Evolutionary conservation across 30 jellyfish, hydroid and myxozoan genomes (phyloP).

Genomic region (Turritopsis rubra): DNA sequence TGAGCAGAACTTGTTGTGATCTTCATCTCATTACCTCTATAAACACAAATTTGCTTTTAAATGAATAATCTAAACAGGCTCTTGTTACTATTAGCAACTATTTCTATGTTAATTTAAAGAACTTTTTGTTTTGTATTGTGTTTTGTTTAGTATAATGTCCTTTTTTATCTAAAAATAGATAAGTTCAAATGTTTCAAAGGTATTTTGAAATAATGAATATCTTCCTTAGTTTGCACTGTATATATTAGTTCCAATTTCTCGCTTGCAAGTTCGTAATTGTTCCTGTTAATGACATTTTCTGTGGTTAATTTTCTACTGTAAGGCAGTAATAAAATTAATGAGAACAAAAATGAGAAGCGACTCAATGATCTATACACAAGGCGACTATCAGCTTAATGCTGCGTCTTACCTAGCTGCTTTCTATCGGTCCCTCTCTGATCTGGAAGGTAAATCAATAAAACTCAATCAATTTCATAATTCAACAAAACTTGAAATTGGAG

Average conservation of each 20-base stretch:
- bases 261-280: too few species aligned
- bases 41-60: neutral
- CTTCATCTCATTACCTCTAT: neutral
- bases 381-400: neutral
- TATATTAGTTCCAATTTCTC: too few species aligned
- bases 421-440: conserved; percentile 10
- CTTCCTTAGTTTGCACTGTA: too few species aligned
- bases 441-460: conserved; percentile 1
- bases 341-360: neutral
- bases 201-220: too few species aligned
- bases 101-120: neutral
- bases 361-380: neutral
- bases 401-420: conserved; percentile 3
- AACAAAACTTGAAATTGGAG: neutral
- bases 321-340: neutral
- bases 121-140: neutral
- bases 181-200: neutral
- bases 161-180: neutral
- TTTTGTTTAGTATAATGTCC: neutral
- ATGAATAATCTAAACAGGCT: neutral
- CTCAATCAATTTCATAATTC: neutral
- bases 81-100: neutral
- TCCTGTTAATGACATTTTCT: neutral
- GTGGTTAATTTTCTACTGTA: neutral
- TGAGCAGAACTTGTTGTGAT: neutral